Conservation (phyloP, 2,888 invertebrate species). For the Resseliella maxima region DNA sequence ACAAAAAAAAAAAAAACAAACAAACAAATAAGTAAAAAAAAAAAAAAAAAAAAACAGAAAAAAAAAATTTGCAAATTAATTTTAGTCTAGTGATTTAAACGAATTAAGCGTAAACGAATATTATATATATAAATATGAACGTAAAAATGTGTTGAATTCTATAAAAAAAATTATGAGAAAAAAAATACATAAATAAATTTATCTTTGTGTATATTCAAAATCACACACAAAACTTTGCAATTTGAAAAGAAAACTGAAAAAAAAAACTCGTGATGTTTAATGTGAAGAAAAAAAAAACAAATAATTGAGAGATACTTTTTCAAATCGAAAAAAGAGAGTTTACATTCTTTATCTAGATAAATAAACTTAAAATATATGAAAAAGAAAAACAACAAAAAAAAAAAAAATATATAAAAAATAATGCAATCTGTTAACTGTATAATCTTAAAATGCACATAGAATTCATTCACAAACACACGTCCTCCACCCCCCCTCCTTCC, state of each 20-base stretch:
- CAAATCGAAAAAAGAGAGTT: neutral
- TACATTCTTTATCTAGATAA: constrained; percentile 53
- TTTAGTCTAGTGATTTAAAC: constrained; percentile 55
- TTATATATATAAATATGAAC: constrained; percentile 25
- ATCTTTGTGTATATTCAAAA: constrained; percentile 47
- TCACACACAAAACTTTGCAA: neutral
- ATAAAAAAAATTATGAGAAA: neutral
- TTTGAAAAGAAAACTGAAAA: neutral
- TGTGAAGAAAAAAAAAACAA: constrained; percentile 29
- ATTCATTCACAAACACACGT: neutral
- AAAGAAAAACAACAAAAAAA: no score
- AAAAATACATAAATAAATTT: neutral
- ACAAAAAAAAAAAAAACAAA: neutral
- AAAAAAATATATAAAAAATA: no score
- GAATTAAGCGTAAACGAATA: constrained; percentile 55
- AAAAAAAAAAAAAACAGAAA: neutral
- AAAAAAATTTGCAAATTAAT: neutral
- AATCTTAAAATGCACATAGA: constrained; percentile 47
- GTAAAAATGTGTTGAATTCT: constrained; percentile 17
- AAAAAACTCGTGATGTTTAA: constrained; percentile 32
- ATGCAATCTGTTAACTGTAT: constrained; percentile 44
- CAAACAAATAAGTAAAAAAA: neutral
- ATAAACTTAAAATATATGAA: constrained; percentile 37
- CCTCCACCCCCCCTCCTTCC: neutral
- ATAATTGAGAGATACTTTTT: neutral